phyloP scores from a whole-genome alignment of 2,113 vertebrate genomes.

The Sceloporus tristichus region DNA sequence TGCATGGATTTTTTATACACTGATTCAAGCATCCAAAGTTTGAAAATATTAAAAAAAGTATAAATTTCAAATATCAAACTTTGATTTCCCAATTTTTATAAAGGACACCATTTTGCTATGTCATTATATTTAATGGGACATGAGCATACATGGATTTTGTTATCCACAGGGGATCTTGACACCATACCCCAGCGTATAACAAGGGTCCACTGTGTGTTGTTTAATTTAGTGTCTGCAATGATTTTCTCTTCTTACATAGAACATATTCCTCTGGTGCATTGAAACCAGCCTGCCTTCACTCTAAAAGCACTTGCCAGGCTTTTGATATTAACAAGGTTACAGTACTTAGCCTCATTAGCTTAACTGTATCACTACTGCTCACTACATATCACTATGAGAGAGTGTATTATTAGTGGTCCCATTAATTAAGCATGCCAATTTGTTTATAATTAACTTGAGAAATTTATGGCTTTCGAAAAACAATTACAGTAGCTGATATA shows the following conservation, averaged over 20 bases:
- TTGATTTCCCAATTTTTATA: too few relatives aligned
- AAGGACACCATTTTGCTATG: too few relatives aligned
- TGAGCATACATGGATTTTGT: too few relatives aligned
- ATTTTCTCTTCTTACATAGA: not conserved
- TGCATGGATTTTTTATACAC: too few relatives aligned
- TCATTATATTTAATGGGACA: too few relatives aligned
- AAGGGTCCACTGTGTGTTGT: not conserved
- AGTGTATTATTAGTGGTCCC: constrained; percentile 51
- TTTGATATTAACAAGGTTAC: constrained; percentile 31
- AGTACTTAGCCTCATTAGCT: constrained; percentile 44
- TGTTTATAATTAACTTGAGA: constrained; percentile 76
- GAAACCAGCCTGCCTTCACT: constrained; percentile 1
- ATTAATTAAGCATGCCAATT: constrained; percentile 71
- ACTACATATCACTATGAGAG: constrained; percentile 57
- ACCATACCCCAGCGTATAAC: too few relatives aligned
- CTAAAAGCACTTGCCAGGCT: not conserved
- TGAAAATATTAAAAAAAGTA: too few relatives aligned
- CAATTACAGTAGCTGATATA: constrained; percentile 67
- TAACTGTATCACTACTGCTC: constrained; percentile 41
- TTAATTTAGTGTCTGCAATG: not conserved
- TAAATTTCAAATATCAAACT: too few relatives aligned
- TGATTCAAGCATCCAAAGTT: too few relatives aligned
- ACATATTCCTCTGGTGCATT: not conserved
- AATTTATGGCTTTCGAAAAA: constrained; percentile 72
- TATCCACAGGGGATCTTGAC: too few relatives aligned